A percentile compares a stretch with the other conserved stretches of the same genome.
phyloP scores from a whole-genome alignment of 2,888 invertebrate species.

The Pachydiplax longipennis region DNA sequence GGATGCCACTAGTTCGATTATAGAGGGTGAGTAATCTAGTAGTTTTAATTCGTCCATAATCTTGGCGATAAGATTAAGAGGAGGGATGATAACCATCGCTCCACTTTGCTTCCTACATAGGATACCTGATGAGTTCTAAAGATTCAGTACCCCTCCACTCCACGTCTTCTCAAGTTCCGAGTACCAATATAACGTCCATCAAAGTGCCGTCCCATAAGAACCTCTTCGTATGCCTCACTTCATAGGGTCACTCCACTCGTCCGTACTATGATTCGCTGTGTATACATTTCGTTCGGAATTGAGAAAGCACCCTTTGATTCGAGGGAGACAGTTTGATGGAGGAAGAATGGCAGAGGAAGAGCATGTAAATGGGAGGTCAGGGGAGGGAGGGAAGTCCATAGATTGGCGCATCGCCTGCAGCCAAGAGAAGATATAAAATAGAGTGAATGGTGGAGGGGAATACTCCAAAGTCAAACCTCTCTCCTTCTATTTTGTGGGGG shows the following conservation, averaged over 20 bases:
- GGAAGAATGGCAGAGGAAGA: not conserved
- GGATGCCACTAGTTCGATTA: too few relatives aligned
- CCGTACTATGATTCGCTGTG: not conserved
- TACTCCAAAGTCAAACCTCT: conserved; percentile 35
- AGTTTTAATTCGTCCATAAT: too few relatives aligned
- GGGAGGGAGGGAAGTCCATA: not conserved
- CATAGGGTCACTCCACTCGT: not conserved
- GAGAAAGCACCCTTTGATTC: not conserved
- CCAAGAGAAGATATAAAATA: conserved; percentile 31
- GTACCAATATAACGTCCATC: not conserved
- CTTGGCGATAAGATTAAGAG: too few relatives aligned
- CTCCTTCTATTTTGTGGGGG: not conserved
- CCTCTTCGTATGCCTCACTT: not conserved
- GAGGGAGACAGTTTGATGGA: not conserved
- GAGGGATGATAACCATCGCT: too few relatives aligned
- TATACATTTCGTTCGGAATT: not conserved
- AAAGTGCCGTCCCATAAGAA: not conserved
- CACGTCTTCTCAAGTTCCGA: not conserved
- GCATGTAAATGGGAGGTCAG: not conserved
- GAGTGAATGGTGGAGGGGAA: conserved; percentile 22
- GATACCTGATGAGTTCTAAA: not conserved
- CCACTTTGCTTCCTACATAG: not conserved
- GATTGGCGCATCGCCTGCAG: conserved; percentile 40
- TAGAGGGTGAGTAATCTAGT: too few relatives aligned
- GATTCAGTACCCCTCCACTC: not conserved